Evolutionary conservation across 2,888 invertebrate species (phyloP).

Genomic region (Lordiphosa andalusiaca): DNA sequence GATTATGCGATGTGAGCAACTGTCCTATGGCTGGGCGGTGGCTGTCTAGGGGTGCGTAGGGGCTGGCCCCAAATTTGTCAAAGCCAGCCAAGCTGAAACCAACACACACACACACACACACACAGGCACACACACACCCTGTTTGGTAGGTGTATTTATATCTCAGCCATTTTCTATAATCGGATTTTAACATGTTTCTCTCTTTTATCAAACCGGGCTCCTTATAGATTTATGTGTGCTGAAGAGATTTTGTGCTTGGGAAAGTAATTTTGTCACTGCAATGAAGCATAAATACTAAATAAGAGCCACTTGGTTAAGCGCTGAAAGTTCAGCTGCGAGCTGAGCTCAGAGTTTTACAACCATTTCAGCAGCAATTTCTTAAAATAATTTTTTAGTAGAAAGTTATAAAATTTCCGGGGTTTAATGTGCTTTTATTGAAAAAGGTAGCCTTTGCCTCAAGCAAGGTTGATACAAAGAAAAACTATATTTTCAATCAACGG

Average conservation of each 20-base stretch:
- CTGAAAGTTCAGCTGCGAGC: neutral
- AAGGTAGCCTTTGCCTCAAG: no score
- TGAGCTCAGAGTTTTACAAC: no score
- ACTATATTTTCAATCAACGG: no score
- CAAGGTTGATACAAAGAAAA: no score
- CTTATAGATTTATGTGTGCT: conserved; percentile 1
- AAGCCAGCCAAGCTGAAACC: conserved; percentile 12
- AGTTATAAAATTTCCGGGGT: no score
- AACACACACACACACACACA: conserved; percentile 9
- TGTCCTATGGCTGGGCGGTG: neutral
- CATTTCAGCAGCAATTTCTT: no score
- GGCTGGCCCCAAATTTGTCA: conserved; percentile 56
- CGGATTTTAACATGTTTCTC: conserved; percentile 47
- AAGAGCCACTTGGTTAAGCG: conserved; percentile 11
- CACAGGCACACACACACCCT: no score
- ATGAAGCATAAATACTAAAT: conserved; percentile 3
- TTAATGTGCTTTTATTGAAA: no score
- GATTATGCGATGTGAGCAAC: conserved; percentile 34
- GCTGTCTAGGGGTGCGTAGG: conserved; percentile 4
- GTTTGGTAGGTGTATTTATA: conserved; percentile 23
- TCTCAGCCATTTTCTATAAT: conserved; percentile 44
- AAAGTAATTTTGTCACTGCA: conserved; percentile 13
- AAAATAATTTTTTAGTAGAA: no score
- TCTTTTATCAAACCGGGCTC: conserved; percentile 10
- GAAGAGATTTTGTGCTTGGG: conserved; percentile 5